Evolutionary conservation across 2,888 invertebrate genomes (phyloP), one percentile per base, ranked within the genome.

Genomic region (Linnaemya vulpina): DNA sequence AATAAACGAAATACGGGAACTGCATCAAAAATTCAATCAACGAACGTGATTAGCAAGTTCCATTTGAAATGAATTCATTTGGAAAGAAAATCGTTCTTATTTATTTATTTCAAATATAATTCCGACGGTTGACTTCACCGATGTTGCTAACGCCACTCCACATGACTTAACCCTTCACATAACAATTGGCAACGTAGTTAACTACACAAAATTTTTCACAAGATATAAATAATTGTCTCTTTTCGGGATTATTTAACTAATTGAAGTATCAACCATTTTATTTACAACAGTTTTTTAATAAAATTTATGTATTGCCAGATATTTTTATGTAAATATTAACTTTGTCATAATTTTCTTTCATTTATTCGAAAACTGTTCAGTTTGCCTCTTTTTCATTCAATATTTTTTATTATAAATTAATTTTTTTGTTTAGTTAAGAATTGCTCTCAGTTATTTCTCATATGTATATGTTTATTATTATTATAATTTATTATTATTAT

Each of bases 401-500:
- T 86, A 77, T 68, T 73, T 79, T 60, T 68, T 35, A 38, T 60
- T 60, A 60, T 60, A 60, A 38, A 58, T n/a, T 80, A 51, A 53
- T 75, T 86, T 63, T 83, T 43, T 13, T 83, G 60, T 80, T 85
- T 83, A 62, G 71, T 81, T 67, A 84, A 74, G 11, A 46, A 53
- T 82, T 17, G 10, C 38, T 83, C 75, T 86, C 80, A 53, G 22
- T 70, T 68, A 65, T 83, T 20, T 87, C 77, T 87, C 78, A 70
- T 79, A 83, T 25, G 63, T 46, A 63, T 68, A 30, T 51, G 2
- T n/a, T 49, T 70, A 68, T 84, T 68, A 30, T 84, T 62, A 55
- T 87, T 87, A 76, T n/a, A n/a, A n/a, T n/a, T n/a, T n/a, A 82
- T 68, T 86, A 87, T 83, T 87, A 87, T 87, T 78, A 82, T 77